Evolutionary conservation across 1,140 invertebrate genomes (phyloP).

Genomic region (Scylla paramamosain): DNA sequence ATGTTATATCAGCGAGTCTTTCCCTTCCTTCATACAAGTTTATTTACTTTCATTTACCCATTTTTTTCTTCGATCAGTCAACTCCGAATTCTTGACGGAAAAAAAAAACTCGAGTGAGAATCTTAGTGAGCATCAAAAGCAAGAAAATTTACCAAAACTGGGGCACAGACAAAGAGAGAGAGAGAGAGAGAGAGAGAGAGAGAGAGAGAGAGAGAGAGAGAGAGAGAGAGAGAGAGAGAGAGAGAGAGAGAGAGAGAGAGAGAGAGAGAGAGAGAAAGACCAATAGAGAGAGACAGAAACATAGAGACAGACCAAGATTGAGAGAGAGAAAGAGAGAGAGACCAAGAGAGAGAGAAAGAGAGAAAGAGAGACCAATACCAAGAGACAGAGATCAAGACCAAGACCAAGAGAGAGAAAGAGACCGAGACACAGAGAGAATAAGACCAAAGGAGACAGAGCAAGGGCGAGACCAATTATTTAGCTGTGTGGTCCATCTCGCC

Average conservation of each 20-base stretch:
- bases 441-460: no score
- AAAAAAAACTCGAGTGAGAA: no score
- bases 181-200: background rate
- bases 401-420: no score
- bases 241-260: slow-evolving; percentile 34
- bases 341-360: no score
- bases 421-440: no score
- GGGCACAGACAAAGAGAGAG: background rate
- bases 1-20: no score
- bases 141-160: background rate
- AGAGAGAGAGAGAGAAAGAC: slow-evolving; percentile 24
- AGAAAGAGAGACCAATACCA: no score
- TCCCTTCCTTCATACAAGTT: no score
- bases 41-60: no score
- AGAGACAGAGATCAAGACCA: no score
- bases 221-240: background rate
- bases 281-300: background rate
- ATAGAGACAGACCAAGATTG: background rate
- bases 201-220: background rate
- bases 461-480: background rate
- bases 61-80: no score
- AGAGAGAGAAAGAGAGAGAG: background rate
- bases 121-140: background rate
- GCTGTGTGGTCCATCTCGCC: background rate
- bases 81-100: no score